Evolutionary conservation across 2,888 invertebrate genomes (phyloP).

Genomic region (Syrphus vitripennis): DNA sequence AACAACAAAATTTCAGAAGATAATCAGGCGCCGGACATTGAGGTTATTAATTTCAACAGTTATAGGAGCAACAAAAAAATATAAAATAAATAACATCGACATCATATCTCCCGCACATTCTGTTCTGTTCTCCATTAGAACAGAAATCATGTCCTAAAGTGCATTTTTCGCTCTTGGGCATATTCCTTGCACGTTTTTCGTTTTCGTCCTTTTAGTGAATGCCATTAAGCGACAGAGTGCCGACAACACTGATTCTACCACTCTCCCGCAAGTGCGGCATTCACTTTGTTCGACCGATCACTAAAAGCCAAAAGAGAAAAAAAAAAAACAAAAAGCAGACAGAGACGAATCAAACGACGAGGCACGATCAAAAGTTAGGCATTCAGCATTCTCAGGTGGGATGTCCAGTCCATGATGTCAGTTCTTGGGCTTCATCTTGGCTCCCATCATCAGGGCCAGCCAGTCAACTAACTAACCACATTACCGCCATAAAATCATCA

Average conservation of each 20-base stretch:
- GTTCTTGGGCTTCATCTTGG: neutral
- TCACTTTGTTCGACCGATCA: conserved; percentile 49
- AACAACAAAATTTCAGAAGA: conserved; percentile 36
- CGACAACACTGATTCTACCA: conserved; percentile 68
- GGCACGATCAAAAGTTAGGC: conserved; percentile 72
- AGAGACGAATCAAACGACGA: neutral
- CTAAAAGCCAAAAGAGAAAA: conserved; percentile 32
- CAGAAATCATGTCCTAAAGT: conserved; percentile 62
- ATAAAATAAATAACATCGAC: neutral
- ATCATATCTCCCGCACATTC: conserved; percentile 46
- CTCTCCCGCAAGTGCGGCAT: conserved; percentile 55
- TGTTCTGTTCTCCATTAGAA: neutral
- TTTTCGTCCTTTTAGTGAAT: conserved; percentile 53
- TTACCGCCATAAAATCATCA: conserved; percentile 42
- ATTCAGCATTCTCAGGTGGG: conserved; percentile 81
- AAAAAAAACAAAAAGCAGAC: neutral
- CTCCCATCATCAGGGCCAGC: conserved; percentile 21
- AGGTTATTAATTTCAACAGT: conserved; percentile 45
- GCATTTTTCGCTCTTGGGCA: conserved; percentile 67
- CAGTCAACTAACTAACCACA: neutral
- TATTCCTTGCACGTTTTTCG: conserved; percentile 57
- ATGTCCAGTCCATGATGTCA: conserved; percentile 73
- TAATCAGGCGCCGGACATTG: conserved; percentile 64
- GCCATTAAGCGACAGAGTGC: conserved; percentile 66
- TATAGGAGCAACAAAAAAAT: neutral